Base-by-base conservation (phyloP, 37 sponge, comb jelly and placozoan genomes). In the Axinella damicornis region DNA sequence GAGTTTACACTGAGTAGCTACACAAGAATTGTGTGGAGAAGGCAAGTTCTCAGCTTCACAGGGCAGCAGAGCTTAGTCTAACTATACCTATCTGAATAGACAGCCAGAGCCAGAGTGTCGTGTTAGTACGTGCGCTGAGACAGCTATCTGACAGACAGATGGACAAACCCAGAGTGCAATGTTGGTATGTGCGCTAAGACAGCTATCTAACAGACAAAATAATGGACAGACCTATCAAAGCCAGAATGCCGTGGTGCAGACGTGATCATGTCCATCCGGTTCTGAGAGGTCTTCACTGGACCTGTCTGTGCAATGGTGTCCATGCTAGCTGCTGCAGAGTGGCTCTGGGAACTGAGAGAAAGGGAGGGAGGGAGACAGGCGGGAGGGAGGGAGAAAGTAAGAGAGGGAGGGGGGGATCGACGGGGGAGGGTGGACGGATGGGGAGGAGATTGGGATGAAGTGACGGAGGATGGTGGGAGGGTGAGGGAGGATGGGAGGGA, bases 301-400 rank as follows among this genome's bases (percentile, higher is more conserved):
- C 68, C 94, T 25, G 78, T 83, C 73, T 96, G 97, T 40, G 91
- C 89, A 73, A 96, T 88, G 41, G 88, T 85, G 58, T 53, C 83
- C 97, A 94, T 96, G 57, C 81, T 87, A 65, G 86, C 86, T 5
- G 89, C 76, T 32, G 94, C 97, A 53, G 95, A 94, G 69, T 96
- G 97, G 36, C 95, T 88, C 46, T 70, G 72, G 53, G 70, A 69
- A 31, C 57, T 69, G 57, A 19, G 39, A 21, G 27, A 12, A 80
- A 2, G 6, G 62, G 27, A 16, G 13, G 24, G 52, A 14, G 62
- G 4, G 5, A 61, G n/a, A 27, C 2, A 38, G 34, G 67, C 69
- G 12, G 25, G 22, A 13, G 9, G 25, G 27, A 28, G 24, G 35
- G 69, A 68, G 69, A 18, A 35, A 68, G 69, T 12, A 53, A 72